phyloP scores from a whole-genome alignment of 2,888 invertebrate species.

The Aporophyla nigra region DNA sequence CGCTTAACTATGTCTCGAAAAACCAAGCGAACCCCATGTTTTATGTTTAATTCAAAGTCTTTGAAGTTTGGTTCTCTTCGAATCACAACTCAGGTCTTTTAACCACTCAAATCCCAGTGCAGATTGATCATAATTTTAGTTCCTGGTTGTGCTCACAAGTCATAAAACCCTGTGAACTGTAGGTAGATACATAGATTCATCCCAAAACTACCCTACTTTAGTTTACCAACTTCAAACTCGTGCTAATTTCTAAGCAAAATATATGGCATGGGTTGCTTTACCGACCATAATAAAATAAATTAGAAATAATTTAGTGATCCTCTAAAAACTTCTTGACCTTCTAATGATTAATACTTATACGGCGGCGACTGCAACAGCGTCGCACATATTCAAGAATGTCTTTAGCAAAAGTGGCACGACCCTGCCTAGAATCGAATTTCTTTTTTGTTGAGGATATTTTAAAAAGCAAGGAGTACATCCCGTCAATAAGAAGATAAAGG shows the following conservation, averaged over 20 bases:
- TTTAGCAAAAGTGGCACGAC: too few relatives aligned
- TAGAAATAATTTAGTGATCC: background rate
- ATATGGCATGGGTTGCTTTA: slow-evolving; percentile 22
- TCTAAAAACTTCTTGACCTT: too few relatives aligned
- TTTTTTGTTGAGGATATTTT: too few relatives aligned
- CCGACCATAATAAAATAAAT: slow-evolving; percentile 1
- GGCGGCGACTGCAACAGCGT: too few relatives aligned
- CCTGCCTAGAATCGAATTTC: too few relatives aligned
- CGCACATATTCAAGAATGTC: too few relatives aligned
- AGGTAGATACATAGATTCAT: background rate
- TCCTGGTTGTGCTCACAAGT: background rate
- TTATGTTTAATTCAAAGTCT: background rate
- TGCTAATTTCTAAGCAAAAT: slow-evolving; percentile 36
- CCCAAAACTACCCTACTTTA: background rate
- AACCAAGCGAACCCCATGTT: too few relatives aligned
- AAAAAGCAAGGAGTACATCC: too few relatives aligned
- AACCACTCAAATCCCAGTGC: too few relatives aligned
- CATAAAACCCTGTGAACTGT: background rate
- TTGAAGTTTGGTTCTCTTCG: background rate
- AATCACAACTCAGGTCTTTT: background rate
- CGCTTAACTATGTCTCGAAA: too few relatives aligned
- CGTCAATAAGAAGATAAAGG: too few relatives aligned
- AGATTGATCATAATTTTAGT: slow-evolving; percentile 1
- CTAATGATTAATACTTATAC: too few relatives aligned
- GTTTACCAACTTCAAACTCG: slow-evolving; percentile 24